Percentiles rank a stretch among this genome's conserved stretches.
phyloP scores from a whole-genome alignment of 2,888 invertebrate species.

The Melinaea marsaeus region DNA sequence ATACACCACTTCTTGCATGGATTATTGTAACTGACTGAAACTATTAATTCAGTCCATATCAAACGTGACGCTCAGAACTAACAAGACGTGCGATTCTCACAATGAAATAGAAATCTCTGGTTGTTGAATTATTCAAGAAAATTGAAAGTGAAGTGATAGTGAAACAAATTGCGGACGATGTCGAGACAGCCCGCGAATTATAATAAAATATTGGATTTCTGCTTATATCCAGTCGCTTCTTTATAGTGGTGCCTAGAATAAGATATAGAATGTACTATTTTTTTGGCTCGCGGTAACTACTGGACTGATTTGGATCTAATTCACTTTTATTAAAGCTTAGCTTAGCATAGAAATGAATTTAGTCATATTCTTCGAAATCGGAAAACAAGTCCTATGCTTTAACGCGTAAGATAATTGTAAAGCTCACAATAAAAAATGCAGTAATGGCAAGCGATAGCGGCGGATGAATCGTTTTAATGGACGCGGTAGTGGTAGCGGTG shows the following conservation, averaged over 20 bases:
- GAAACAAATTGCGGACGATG: constrained; percentile 57
- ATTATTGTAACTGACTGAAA: background rate
- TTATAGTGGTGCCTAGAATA: background rate
- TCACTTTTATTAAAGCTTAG: too few species aligned
- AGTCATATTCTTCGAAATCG: too few species aligned
- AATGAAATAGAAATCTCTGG: constrained; percentile 51
- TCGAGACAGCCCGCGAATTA: constrained; percentile 60
- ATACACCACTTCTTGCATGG: background rate
- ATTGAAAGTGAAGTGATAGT: constrained; percentile 56
- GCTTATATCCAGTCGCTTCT: constrained; percentile 26
- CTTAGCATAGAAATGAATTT: too few species aligned
- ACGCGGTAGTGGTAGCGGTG: too few species aligned
- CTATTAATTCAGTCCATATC: constrained; percentile 16
- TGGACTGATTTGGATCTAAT: too few species aligned
- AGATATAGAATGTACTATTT: too few species aligned
- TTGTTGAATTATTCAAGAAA: constrained; percentile 72
- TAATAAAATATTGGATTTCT: constrained; percentile 62
- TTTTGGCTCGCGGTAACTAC: too few species aligned
- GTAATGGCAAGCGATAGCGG: too few species aligned
- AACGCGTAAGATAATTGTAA: too few species aligned
- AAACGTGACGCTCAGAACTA: constrained; percentile 39
- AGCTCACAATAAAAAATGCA: too few species aligned
- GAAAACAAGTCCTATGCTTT: too few species aligned
- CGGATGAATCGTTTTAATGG: too few species aligned
- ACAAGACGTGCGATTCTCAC: constrained; percentile 43